Percentiles rank a stretch among this genome's conserved stretches.
Conservation (phyloP, 2,113 vertebrate genomes). For the Hirundichthys speculiger region DNA sequence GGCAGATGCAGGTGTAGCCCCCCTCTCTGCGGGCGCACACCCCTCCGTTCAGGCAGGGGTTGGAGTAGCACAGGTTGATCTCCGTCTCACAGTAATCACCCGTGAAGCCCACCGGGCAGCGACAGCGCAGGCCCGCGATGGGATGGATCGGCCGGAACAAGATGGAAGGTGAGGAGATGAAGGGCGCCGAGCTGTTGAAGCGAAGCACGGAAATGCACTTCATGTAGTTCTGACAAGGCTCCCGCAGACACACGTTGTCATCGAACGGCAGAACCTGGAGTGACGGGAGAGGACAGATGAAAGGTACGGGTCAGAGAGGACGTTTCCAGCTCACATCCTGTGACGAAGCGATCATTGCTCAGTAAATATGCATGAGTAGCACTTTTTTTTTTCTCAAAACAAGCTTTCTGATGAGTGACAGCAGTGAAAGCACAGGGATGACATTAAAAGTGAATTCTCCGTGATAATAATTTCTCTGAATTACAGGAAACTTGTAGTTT, state of each 20-base stretch:
- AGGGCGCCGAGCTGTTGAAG: slow-evolving; percentile 96
- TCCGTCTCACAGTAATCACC: slow-evolving; percentile 98
- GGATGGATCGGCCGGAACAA: slow-evolving; percentile 98
- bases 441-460: no score
- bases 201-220: slow-evolving; percentile 97
- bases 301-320: background rate
- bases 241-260: slow-evolving; percentile 96
- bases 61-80: slow-evolving; percentile 98
- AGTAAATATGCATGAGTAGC: background rate
- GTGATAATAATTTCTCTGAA: no score
- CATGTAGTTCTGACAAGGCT: slow-evolving; percentile 99
- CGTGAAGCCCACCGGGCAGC: slow-evolving; percentile 95
- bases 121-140: slow-evolving; percentile 93
- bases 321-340: background rate
- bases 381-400: no score
- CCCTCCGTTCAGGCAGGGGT: slow-evolving; percentile 93
- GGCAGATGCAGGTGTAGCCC: slow-evolving; percentile 93
- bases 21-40: slow-evolving; percentile 92
- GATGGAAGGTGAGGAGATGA: slow-evolving; percentile 92
- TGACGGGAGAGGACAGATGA: background rate
- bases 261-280: slow-evolving; percentile 93
- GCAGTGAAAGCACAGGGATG: no score
- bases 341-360: no score
- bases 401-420: no score
- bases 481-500: no score